These are phyloP conservation scores for Trichogramma pretiosum DNA, from an alignment of 1,140 invertebrate genomes.

Conservation along the genomic window DNA sequence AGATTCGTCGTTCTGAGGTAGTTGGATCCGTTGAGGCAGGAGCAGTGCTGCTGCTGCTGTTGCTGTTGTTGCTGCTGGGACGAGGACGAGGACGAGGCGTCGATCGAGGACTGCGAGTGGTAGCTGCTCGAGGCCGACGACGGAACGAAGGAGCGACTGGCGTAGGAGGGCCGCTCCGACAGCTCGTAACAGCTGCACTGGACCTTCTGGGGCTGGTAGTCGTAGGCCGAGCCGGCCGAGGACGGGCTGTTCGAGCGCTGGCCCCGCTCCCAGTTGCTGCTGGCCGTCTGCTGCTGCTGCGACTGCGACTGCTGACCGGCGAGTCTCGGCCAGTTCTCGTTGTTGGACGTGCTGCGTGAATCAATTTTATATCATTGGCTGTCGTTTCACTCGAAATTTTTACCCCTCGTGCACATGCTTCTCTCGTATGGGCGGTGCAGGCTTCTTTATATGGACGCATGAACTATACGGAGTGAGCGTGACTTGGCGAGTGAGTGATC, in stretches of 20 bases:
- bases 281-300: background rate
- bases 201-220: constrained; percentile 15
- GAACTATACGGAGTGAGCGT: no score
- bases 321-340: constrained; percentile 13
- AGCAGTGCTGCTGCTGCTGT: constrained; percentile 15
- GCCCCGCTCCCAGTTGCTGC: background rate
- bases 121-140: constrained; percentile 1
- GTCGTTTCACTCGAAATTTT: no score
- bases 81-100: background rate
- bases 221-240: no score
- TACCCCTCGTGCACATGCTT: no score
- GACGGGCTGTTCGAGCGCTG: constrained; percentile 11
- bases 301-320: constrained; percentile 1
- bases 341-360: constrained; percentile 12
- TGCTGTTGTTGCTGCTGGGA: no score
- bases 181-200: constrained; percentile 30
- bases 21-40: constrained; percentile 3
- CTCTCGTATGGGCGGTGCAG: no score
- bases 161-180: constrained; percentile 18
- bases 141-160: constrained; percentile 5
- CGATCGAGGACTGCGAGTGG: constrained; percentile 4
- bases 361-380: no score
- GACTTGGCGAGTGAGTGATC: no score
- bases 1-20: constrained; percentile 6
- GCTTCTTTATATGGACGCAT: no score